Evolutionary conservation across 2,113 vertebrate species (phyloP).

Genomic region (Paramisgurnus dabryanus): DNA sequence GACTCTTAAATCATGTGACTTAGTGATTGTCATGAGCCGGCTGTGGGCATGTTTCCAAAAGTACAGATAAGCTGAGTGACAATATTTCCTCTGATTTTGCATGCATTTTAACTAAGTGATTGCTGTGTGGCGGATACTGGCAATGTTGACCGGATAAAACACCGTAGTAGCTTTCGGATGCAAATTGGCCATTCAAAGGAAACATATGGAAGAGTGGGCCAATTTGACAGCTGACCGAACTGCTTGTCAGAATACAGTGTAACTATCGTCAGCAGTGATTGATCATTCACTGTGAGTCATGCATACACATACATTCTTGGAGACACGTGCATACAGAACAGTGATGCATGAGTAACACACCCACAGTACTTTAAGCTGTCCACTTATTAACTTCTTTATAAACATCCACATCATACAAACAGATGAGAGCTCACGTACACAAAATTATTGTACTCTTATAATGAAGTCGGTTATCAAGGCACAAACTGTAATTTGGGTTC

Average conservation of each 20-base stretch:
- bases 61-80: background rate
- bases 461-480: background rate
- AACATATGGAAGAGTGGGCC: background rate
- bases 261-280: slow-evolving; percentile 7
- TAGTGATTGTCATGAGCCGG: background rate
- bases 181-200: background rate
- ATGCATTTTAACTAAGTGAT: slow-evolving; percentile 7
- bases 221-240: background rate
- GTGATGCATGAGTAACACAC: background rate
- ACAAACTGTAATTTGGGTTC: background rate
- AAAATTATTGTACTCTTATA: background rate
- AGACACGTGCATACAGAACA: background rate
- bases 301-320: background rate
- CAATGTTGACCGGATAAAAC: background rate
- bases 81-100: slow-evolving; percentile 20
- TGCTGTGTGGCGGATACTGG: background rate
- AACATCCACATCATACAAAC: background rate
- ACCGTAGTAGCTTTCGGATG: background rate
- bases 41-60: slow-evolving; percentile 4
- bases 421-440: background rate
- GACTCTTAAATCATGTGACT: slow-evolving; percentile 26
- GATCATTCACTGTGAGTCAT: slow-evolving; percentile 13
- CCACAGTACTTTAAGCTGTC: background rate
- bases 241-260: background rate
- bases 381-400: background rate